Evolutionary conservation across 2,888 invertebrate species (phyloP).

Genomic region (Macropis europaea): DNA sequence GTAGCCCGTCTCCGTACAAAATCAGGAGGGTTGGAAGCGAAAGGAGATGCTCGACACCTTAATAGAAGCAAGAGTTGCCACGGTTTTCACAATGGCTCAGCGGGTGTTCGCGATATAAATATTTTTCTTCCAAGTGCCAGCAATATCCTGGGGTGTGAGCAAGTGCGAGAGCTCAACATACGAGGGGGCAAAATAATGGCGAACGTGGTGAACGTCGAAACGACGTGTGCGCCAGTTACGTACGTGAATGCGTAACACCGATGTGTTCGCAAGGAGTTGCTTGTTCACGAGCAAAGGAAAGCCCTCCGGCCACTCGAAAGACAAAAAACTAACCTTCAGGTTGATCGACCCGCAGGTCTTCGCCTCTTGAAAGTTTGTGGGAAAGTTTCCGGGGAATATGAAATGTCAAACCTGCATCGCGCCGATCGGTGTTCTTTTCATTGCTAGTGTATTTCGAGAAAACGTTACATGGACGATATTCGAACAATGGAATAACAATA

Average conservation of each 20-base stretch:
- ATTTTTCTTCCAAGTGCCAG: constrained; percentile 71
- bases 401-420: constrained; percentile 42
- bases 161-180: constrained; percentile 36
- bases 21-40: constrained; percentile 3
- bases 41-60: constrained; percentile 45
- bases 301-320: constrained; percentile 57
- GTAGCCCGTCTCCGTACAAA: constrained; percentile 5
- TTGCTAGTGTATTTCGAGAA: not conserved
- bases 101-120: constrained; percentile 75
- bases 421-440: not conserved
- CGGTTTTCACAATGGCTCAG: constrained; percentile 69
- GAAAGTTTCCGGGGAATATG: constrained; percentile 52
- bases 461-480: no score
- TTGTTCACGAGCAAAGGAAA: constrained; percentile 45
- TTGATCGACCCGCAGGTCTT: constrained; percentile 63
- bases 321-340: constrained; percentile 61
- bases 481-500: no score
- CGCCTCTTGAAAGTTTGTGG: constrained; percentile 53
- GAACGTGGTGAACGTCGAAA: constrained; percentile 30
- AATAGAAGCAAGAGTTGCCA: constrained; percentile 57
- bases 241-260: constrained; percentile 33
- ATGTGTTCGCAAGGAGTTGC: constrained; percentile 31
- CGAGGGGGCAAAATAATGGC: constrained; percentile 58
- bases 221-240: constrained; percentile 28
- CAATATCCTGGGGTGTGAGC: constrained; percentile 42